These are phyloP conservation scores for Napeogenes inachia DNA, from an alignment of 2,888 invertebrate genomes.

Conservation along the genomic window DNA sequence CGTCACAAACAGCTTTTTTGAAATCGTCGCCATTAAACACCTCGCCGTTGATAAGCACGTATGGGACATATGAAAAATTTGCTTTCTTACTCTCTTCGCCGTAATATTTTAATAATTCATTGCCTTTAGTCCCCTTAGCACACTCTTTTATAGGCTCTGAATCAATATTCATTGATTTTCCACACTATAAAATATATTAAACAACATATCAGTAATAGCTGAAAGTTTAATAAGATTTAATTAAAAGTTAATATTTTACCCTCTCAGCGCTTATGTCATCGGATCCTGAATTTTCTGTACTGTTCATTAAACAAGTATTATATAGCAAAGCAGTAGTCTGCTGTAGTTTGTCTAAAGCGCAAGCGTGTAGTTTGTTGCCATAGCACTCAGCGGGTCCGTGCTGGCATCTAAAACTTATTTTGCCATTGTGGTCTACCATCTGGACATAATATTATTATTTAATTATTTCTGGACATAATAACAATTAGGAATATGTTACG, in stretches of 20 bases:
- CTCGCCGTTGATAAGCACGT: slow-evolving; percentile 29
- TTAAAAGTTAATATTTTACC: slow-evolving; percentile 20
- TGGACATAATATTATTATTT: slow-evolving; percentile 25
- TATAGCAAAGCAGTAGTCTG: slow-evolving; percentile 78
- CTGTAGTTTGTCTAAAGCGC: slow-evolving; percentile 79
- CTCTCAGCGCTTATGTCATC: slow-evolving; percentile 32
- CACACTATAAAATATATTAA: slow-evolving; percentile 29
- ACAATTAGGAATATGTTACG: no score
- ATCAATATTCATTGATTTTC: slow-evolving; percentile 17
- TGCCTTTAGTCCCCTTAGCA: slow-evolving; percentile 65
- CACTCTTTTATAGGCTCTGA: slow-evolving; percentile 59
- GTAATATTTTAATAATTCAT: slow-evolving; percentile 28
- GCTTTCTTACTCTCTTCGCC: slow-evolving; percentile 30
- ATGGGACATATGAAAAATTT: slow-evolving; percentile 28
- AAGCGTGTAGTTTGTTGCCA: slow-evolving; percentile 89
- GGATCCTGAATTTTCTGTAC: slow-evolving; percentile 22
- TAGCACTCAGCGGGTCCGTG: slow-evolving; percentile 85
- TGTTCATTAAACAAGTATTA: slow-evolving; percentile 82
- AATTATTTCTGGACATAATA: no score
- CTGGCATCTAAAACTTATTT: slow-evolving; percentile 81
- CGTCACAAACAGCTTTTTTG: slow-evolving; percentile 26
- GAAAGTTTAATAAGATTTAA: neutral
- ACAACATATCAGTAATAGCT: neutral
- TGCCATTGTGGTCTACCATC: slow-evolving; percentile 36
- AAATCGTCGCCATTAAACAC: slow-evolving; percentile 17